Evolutionary conservation across 2,888 invertebrate genomes (phyloP).

Genomic region (Philonicus albiceps): DNA sequence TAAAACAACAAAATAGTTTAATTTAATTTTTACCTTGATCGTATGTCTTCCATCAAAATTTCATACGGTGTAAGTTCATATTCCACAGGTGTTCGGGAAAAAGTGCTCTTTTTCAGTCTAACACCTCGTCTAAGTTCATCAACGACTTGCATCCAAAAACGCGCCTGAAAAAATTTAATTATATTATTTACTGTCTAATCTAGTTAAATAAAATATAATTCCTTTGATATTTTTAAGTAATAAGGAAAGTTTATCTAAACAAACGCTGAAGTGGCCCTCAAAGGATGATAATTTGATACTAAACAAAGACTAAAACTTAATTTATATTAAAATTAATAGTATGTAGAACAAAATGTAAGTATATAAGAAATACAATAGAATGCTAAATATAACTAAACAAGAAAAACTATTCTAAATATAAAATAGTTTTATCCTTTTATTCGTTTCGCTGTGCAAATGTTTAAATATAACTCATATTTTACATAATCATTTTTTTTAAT

Average conservation of each 20-base stretch:
- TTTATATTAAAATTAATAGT: background rate
- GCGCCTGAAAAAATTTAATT: constrained; percentile 70
- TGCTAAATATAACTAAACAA: background rate
- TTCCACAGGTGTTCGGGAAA: constrained; percentile 81
- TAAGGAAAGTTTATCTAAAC: background rate
- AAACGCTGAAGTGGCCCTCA: background rate
- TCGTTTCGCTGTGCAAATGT: background rate
- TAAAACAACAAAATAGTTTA: too few species aligned
- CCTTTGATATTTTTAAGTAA: background rate
- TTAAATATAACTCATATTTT: background rate
- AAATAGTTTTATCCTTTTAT: too few species aligned
- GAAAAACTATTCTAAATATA: too few species aligned
- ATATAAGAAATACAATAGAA: background rate
- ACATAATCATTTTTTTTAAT: background rate
- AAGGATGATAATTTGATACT: background rate
- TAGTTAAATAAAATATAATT: background rate
- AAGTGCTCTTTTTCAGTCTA: constrained; percentile 87
- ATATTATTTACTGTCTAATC: background rate
- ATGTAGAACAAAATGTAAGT: background rate
- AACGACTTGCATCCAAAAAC: constrained; percentile 96
- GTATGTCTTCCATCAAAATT: constrained; percentile 95
- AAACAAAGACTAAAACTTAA: background rate
- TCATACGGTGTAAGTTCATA: constrained; percentile 96
- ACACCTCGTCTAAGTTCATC: constrained; percentile 90
- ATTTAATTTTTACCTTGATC: constrained; percentile 69